Conservation (phyloP, 2,797 vertebrate species). For the Paratrypauchen microcephalus region DNA sequence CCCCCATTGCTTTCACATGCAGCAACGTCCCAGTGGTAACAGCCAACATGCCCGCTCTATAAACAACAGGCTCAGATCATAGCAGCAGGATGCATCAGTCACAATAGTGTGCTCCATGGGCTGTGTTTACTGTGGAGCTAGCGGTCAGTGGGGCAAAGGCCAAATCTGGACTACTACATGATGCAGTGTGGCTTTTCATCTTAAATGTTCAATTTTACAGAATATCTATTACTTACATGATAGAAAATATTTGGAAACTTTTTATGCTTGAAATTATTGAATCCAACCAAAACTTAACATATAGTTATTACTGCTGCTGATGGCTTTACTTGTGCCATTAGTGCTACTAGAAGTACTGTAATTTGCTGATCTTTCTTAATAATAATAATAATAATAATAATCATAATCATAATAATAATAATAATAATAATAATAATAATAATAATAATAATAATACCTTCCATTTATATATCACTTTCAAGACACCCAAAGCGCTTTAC, state of each 20-base stretch:
- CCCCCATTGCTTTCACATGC: slow-evolving; percentile 70
- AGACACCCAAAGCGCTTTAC: too few relatives aligned
- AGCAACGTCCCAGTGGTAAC: slow-evolving; percentile 60
- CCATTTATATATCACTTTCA: too few relatives aligned
- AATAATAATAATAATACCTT: too few relatives aligned
- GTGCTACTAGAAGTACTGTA: neutral
- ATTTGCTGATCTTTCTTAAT: too few relatives aligned
- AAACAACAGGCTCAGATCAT: slow-evolving; percentile 77
- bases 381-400: too few relatives aligned
- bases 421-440: too few relatives aligned
- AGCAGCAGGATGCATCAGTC: slow-evolving; percentile 72
- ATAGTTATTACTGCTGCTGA: neutral
- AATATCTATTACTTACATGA: neutral
- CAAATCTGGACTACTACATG: slow-evolving; percentile 24
- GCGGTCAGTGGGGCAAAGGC: slow-evolving; percentile 33
- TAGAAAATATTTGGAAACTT: neutral
- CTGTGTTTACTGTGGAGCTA: slow-evolving; percentile 74
- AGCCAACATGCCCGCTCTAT: slow-evolving; percentile 73
- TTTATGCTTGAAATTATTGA: neutral
- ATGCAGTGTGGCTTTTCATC: neutral
- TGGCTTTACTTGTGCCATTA: neutral
- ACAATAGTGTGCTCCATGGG: slow-evolving; percentile 58
- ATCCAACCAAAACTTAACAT: neutral
- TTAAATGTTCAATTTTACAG: neutral
- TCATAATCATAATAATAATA: too few relatives aligned